These are phyloP conservation scores for Perithous albicinctus DNA, from an alignment of 2,888 invertebrate species.

Conservation along the genomic window DNA sequence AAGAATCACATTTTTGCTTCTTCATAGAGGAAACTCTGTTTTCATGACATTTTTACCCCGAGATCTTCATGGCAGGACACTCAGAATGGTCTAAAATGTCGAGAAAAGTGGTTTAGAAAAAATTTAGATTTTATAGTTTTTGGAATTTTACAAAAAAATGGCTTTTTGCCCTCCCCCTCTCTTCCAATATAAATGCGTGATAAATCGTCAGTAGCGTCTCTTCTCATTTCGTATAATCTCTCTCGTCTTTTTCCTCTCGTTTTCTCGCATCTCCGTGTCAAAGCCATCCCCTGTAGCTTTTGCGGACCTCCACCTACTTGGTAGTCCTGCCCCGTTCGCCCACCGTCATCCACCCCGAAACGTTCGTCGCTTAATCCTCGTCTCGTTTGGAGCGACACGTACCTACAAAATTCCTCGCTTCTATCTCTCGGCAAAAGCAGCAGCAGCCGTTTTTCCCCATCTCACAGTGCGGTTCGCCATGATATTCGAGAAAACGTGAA, in stretches of 20 bases:
- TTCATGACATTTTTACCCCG: no score
- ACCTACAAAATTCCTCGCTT: constrained; percentile 65
- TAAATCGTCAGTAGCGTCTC: constrained; percentile 12
- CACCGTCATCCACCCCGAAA: constrained; percentile 18
- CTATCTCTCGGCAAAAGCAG: constrained; percentile 58
- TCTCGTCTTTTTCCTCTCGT: constrained; percentile 34
- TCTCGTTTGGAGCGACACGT: constrained; percentile 67
- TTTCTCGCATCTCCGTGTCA: constrained; percentile 52
- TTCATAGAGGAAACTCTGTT: no score
- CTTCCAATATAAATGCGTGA: background rate
- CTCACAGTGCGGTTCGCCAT: background rate
- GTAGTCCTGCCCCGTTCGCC: constrained; percentile 36
- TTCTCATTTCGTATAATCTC: constrained; percentile 36
- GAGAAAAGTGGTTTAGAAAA: no score
- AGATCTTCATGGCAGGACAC: no score
- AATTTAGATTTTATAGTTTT: no score
- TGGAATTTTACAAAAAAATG: no score
- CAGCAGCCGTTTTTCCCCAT: background rate
- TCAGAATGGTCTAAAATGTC: no score
- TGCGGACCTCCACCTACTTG: constrained; percentile 25
- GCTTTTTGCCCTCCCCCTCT: no score
- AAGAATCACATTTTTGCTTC: background rate
- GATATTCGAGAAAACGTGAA: constrained; percentile 11
- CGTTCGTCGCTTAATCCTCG: constrained; percentile 65
- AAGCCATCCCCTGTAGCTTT: constrained; percentile 11